Percentiles rank a stretch among this genome's conserved stretches.
phyloP scores from a whole-genome alignment of 2,113 vertebrate species.

The Lichenostomus cassidix region DNA sequence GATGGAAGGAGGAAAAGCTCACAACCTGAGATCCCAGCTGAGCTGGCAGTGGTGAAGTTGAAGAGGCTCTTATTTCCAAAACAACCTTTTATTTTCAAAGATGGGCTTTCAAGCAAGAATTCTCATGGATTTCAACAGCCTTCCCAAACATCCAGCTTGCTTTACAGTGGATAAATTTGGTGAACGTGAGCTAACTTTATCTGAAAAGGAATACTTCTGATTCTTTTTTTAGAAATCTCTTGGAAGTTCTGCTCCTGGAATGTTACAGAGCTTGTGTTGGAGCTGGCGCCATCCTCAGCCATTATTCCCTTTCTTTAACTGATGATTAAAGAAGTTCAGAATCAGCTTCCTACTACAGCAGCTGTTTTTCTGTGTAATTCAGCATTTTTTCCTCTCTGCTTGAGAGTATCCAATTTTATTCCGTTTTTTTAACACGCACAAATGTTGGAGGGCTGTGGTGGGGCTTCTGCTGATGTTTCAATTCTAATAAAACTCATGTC shows the following conservation, averaged over 20 bases:
- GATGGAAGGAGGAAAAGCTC: not conserved
- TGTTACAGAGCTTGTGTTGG: not conserved
- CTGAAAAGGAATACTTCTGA: not conserved
- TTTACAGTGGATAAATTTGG: not conserved
- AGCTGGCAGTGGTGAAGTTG: not conserved
- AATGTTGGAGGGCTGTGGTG: not conserved
- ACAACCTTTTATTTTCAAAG: not conserved
- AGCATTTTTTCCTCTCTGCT: conserved; percentile 16
- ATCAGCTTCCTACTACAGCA: conserved; percentile 45
- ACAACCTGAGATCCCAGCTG: not conserved
- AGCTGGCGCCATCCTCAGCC: not conserved
- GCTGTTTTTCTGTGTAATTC: conserved; percentile 46
- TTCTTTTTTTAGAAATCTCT: not conserved
- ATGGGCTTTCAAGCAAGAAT: not conserved
- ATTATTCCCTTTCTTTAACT: conserved; percentile 6
- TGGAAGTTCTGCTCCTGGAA: not conserved
- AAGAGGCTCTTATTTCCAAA: not conserved
- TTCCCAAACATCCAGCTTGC: not conserved
- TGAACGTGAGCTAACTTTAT: not conserved
- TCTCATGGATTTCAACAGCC: not conserved
- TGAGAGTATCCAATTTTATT: not conserved
- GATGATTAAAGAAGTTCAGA: conserved; percentile 32
- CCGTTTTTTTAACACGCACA: not conserved
- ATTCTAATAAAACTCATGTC: not conserved
- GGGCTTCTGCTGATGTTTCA: conserved; percentile 38